Evolutionary conservation across 2,888 invertebrate genomes (phyloP), one percentile per base, ranked within the genome.

Genomic region (Girardia tigrina): DNA sequence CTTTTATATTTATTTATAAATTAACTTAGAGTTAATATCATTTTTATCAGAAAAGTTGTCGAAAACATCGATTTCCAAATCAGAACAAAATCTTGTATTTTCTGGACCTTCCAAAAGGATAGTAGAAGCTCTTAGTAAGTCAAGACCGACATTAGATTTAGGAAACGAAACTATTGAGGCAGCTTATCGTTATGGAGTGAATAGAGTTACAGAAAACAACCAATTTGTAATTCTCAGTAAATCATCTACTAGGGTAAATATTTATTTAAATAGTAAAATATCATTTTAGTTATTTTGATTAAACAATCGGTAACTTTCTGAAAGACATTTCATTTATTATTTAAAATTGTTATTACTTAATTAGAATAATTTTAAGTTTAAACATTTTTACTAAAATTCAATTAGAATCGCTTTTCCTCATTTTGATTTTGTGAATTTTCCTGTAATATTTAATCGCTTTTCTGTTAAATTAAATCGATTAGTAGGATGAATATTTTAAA

Each of bases 171-270:
- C 56, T 8, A 56, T 56, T n/a, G 56, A 56, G 23, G 56, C 56
- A 20, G 56, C 56, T 2, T 8, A 8, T 2, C n/a, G 56, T 20
- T 56, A 8, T 16, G 56, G 56, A 56, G 56, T 56, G 4, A 56
- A 36, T n/a, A 56, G 56, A 56, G 56, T 56, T 6, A 56, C 56
- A 56, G 56, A 56, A 56, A 56, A 56, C 23, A n/a, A 56, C 23
- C 56, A 56, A 16, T 56, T 56, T 56, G 56, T 56, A 6, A 56
- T 56, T 8, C 56, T 56, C 4, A 56, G 56, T n/a, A 56, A 56
- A n/a, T 56, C 56, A 56, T 56, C 56, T 56, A 56, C 56, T 20
- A 56, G 56, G 56, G 56, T 56, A 56, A n/a, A n/a, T n/a, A n/a
- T n/a, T n/a, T n/a, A n/a, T n/a, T n/a, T n/a, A n/a, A n/a, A n/a